Evolutionary conservation across 2,888 invertebrate species (phyloP), one percentile per base, ranked within the genome.

Genomic region (Amblyteles armatorius): DNA sequence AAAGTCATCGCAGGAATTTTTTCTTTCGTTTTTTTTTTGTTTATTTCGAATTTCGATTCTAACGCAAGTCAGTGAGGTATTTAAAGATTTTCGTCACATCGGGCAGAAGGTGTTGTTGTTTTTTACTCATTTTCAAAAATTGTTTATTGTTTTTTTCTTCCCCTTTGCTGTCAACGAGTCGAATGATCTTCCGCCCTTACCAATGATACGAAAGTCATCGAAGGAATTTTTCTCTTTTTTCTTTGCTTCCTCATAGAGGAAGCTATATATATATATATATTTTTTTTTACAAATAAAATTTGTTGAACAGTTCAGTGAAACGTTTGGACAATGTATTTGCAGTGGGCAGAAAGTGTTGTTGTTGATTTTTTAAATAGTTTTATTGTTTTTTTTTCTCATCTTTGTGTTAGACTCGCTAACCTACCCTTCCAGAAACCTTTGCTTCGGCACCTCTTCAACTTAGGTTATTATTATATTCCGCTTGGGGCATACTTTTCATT

Each of bases 141-240:
- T 40, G 40, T 11, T 9, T 40, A 11, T 11, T 11, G 7, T 40
- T 40, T 40, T 40, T 9, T 40, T 9, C 7, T 36, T 36, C 9
- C 36, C 7, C 36, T 9, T 9, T 40, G 60, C 26, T n/a, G 57
- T 72, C 74, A 71, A 79, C 69, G 36, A 55, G 60, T 9, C 67
- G 26, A 73, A 57, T 33, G 22, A 73, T 83, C 57, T 81, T 50
- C 60, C 77, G 29, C 48, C 29, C 50, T 52, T 33, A 22, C 19
- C 65, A 50, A 33, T n/a, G 16, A 48, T 13, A 65, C 50, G 48
- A 44, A 74, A 36, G 67, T 44, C 67, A 40, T 40, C 63, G 60
- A 26, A 44, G 60, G 16, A 16, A 40, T 2, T 22, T 9, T 7
- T 36, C 0, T 19, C 19, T 11, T 40, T 9, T 11, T 40, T 11